Conservation (phyloP, 2,888 invertebrate species). For the Encarsia formosa region DNA sequence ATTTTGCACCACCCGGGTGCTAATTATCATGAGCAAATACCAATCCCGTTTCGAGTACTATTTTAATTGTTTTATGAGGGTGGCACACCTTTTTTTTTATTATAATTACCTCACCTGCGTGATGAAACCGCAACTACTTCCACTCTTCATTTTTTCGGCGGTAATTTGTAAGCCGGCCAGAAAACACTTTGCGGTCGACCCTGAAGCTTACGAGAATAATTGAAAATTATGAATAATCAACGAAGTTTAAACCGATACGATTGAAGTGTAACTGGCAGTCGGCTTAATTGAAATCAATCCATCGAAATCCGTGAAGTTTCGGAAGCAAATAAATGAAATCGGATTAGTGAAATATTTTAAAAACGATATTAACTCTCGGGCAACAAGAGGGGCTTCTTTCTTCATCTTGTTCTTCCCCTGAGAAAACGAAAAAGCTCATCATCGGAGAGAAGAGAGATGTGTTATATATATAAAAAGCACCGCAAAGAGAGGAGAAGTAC, state of each 20-base stretch:
- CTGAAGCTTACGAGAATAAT: too few relatives aligned
- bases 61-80: neutral
- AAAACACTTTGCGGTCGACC: too few relatives aligned
- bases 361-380: constrained; percentile 3
- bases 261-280: too few relatives aligned
- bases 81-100: too few relatives aligned
- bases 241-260: too few relatives aligned
- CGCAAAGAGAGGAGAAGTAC: neutral
- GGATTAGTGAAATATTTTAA: constrained; percentile 17
- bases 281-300: too few relatives aligned
- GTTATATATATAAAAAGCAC: constrained; percentile 8
- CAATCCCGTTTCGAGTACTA: neutral
- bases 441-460: neutral
- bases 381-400: constrained; percentile 1
- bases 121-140: too few relatives aligned
- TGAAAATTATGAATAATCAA: too few relatives aligned
- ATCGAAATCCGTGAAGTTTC: neutral
- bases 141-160: too few relatives aligned
- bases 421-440: constrained; percentile 18
- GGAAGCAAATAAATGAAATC: constrained; percentile 4
- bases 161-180: too few relatives aligned
- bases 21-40: constrained; percentile 21
- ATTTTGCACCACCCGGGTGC: constrained; percentile 16
- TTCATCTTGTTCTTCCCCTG: constrained; percentile 4
- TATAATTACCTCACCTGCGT: too few relatives aligned